Evolutionary conservation across 92 coral and sea anemone species (phyloP).

Genomic region (Anthopleura xanthogrammica): DNA sequence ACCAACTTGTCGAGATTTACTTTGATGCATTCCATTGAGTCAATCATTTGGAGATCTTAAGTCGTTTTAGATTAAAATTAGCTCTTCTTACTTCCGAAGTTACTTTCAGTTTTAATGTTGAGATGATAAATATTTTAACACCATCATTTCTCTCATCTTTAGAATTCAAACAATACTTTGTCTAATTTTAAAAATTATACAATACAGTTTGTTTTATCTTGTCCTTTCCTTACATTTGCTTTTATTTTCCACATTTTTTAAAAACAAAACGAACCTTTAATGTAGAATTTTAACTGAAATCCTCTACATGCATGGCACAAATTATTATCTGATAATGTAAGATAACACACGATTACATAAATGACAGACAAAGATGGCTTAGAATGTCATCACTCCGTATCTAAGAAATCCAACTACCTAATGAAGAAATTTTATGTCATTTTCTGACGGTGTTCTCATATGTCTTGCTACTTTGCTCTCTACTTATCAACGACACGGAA

Average conservation of each 20-base stretch:
- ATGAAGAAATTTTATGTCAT: neutral
- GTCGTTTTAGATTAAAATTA: slow-evolving; percentile 5
- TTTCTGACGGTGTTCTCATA: neutral
- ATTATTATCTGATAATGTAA: neutral
- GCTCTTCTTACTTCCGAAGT: neutral
- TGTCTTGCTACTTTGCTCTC: too few species aligned
- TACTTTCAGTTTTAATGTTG: neutral
- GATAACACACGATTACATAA: neutral
- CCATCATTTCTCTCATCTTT: neutral
- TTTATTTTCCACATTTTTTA: neutral
- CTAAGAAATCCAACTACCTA: neutral
- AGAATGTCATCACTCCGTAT: neutral
- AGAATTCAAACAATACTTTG: neutral
- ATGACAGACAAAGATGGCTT: neutral
- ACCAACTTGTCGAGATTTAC: slow-evolving; percentile 1
- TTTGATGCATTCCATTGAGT: neutral
- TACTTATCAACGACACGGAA: too few species aligned
- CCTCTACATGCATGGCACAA: neutral
- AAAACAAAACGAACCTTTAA: neutral
- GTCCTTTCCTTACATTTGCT: neutral
- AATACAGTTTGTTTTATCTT: neutral
- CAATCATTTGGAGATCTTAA: neutral
- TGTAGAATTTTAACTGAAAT: neutral
- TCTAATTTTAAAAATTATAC: neutral
- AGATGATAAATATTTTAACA: neutral